Percentiles rank a stretch among this genome's conserved stretches.
Evolutionary conservation across 2,113 vertebrate species (phyloP).

Genomic region (Anhinga rufa): DNA sequence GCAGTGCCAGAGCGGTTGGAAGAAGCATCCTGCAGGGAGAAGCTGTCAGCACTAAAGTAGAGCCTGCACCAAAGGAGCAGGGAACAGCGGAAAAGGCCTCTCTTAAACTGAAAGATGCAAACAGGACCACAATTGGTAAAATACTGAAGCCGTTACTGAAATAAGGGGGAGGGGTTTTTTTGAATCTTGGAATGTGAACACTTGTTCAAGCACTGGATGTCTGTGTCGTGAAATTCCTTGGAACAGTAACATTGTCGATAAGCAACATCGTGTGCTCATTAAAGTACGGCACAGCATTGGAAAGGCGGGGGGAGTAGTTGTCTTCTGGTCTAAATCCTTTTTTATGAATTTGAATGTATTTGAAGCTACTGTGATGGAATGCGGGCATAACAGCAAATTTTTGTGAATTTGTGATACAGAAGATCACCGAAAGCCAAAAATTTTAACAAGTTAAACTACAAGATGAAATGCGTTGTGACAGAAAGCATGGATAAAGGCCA

Average conservation of each 20-base stretch:
- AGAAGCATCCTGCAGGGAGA: conserved; percentile 65
- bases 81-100: conserved; percentile 75
- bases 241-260: neutral
- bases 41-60: conserved; percentile 31
- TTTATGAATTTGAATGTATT: conserved; percentile 9
- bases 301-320: neutral
- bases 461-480: neutral
- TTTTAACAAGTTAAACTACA: neutral
- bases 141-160: conserved; percentile 81
- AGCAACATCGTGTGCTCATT: neutral
- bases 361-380: conserved; percentile 15
- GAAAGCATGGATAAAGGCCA: conserved; percentile 59
- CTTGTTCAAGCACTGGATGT: neutral
- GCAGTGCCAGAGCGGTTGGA: conserved; percentile 74
- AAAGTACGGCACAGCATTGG: neutral
- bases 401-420: neutral
- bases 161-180: conserved; percentile 37
- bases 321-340: conserved; percentile 1
- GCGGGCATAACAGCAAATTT: neutral
- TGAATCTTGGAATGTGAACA: neutral
- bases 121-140: conserved; percentile 66
- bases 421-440: neutral
- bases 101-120: conserved; percentile 68
- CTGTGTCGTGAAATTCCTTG: neutral
- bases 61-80: conserved; percentile 66